These are phyloP conservation scores for Euproctis similis DNA, from an alignment of 2,888 invertebrate species.

Conservation along the genomic window DNA sequence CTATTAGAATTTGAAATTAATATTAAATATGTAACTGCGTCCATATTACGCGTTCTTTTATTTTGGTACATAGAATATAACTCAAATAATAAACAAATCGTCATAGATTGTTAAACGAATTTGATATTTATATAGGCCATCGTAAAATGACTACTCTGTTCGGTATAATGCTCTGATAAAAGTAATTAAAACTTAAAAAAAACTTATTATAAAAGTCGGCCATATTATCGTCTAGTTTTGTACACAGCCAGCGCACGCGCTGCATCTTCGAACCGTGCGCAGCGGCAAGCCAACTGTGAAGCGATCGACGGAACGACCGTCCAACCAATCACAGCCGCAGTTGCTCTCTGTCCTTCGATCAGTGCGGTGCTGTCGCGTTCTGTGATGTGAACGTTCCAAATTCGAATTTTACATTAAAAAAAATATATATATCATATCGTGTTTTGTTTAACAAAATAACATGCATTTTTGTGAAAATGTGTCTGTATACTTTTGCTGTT, in stretches of 20 bases:
- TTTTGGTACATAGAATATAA: too few relatives aligned
- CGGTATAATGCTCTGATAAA: too few relatives aligned
- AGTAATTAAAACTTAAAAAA: too few relatives aligned
- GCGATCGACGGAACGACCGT: constrained; percentile 22
- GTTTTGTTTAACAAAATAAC: constrained; percentile 37
- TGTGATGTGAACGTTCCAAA: constrained; percentile 38
- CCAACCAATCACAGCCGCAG: constrained; percentile 46
- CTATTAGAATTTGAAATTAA: too few relatives aligned
- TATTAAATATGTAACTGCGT: too few relatives aligned
- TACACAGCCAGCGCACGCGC: constrained; percentile 43
- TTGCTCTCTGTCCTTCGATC: constrained; percentile 38
- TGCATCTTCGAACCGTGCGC: constrained; percentile 39
- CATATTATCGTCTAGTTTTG: constrained; percentile 21
- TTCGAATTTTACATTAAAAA: constrained; percentile 27
- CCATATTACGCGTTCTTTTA: too few relatives aligned
- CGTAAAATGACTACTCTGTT: too few relatives aligned
- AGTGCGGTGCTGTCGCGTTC: constrained; percentile 33
- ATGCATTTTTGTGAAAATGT: constrained; percentile 62
- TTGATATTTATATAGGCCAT: too few relatives aligned
- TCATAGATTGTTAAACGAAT: too few relatives aligned
- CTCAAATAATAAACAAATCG: too few relatives aligned
- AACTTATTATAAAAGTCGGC: not conserved
- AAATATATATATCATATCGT: constrained; percentile 27
- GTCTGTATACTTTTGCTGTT: constrained; percentile 38
- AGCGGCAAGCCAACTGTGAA: constrained; percentile 16